A percentile compares a stretch with the other conserved stretches of the same genome.
phyloP scores from a whole-genome alignment of 2,797 vertebrate species.

The Enteromius viviparus region DNA sequence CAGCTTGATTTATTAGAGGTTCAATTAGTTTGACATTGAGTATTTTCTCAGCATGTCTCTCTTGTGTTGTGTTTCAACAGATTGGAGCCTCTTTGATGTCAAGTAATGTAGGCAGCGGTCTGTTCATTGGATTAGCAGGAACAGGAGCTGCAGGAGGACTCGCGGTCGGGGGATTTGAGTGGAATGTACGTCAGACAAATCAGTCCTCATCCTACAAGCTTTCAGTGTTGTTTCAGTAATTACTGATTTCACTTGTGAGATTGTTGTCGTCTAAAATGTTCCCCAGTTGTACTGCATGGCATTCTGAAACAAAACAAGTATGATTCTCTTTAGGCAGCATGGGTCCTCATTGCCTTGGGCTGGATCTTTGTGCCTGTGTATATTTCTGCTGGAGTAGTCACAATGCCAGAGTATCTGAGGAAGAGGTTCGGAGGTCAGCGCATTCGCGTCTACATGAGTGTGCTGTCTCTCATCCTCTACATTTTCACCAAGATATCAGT shows the following conservation, averaged over 20 bases:
- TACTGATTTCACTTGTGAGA: neutral
- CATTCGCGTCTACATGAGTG: slow-evolving; percentile 90
- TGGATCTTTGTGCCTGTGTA: slow-evolving; percentile 96
- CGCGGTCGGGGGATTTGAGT: slow-evolving; percentile 93
- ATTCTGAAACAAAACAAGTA: neutral
- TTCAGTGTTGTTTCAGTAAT: slow-evolving; percentile 10
- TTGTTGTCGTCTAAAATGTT: slow-evolving; percentile 2
- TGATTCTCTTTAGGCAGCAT: slow-evolving; percentile 79
- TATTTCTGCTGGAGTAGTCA: slow-evolving; percentile 89
- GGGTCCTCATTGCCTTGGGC: slow-evolving; percentile 89
- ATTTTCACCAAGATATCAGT: slow-evolving; percentile 97
- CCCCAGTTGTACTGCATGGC: neutral
- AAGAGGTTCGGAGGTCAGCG: slow-evolving; percentile 93
- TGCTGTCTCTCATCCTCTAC: slow-evolving; percentile 91
- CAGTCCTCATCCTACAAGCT: neutral
- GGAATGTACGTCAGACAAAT: slow-evolving; percentile 82
- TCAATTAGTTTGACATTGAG: neutral
- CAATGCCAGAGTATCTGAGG: slow-evolving; percentile 92
- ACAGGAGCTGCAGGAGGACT: slow-evolving; percentile 91
- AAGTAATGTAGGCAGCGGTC: slow-evolving; percentile 93
- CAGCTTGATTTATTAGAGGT: neutral
- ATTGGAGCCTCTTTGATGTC: slow-evolving; percentile 97
- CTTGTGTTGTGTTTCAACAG: slow-evolving; percentile 70
- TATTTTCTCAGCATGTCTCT: slow-evolving; percentile 31
- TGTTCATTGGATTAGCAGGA: slow-evolving; percentile 91